Evolutionary conservation across 2,797 vertebrate genomes (phyloP).

Genomic region (Protonibea diacanthus): DNA sequence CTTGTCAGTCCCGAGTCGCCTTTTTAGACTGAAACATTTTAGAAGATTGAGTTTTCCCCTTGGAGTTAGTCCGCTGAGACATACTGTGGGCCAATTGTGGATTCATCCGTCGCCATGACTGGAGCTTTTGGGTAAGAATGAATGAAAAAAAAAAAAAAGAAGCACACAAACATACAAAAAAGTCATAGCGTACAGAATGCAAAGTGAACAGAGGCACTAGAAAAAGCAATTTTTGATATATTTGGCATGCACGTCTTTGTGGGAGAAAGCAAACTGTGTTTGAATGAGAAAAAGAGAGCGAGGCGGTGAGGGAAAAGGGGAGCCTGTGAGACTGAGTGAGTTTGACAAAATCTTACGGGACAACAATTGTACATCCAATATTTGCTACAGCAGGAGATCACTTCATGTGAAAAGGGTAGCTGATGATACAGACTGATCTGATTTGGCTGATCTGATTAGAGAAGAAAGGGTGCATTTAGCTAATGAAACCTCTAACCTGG

Average conservation of each 20-base stretch:
- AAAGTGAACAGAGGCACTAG: constrained; percentile 44
- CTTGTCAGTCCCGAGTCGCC: constrained; percentile 17
- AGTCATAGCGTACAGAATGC: constrained; percentile 38
- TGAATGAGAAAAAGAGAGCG: constrained; percentile 11
- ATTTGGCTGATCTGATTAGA: constrained; percentile 65
- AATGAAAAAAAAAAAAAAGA: constrained; percentile 44
- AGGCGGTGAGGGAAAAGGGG: not conserved
- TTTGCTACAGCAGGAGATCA: constrained; percentile 4
- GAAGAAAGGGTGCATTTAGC: constrained; percentile 63
- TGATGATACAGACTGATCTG: constrained; percentile 52
- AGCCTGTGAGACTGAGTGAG: not conserved
- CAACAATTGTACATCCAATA: constrained; percentile 1
- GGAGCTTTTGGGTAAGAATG: constrained; percentile 40
- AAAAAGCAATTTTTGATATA: constrained; percentile 44
- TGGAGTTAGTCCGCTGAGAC: constrained; percentile 56
- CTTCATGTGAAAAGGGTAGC: constrained; percentile 30
- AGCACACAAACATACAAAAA: constrained; percentile 44
- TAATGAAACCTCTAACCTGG: constrained; percentile 67
- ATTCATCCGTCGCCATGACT: constrained; percentile 54
- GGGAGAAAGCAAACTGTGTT: constrained; percentile 28
- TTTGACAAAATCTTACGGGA: constrained; percentile 34
- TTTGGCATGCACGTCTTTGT: constrained; percentile 37
- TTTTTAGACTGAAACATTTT: constrained; percentile 44
- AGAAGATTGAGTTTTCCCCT: constrained; percentile 51
- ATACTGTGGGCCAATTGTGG: constrained; percentile 47